Evolutionary conservation across 2,797 vertebrate genomes (phyloP).

Genomic region (Artibeus lituratus): DNA sequence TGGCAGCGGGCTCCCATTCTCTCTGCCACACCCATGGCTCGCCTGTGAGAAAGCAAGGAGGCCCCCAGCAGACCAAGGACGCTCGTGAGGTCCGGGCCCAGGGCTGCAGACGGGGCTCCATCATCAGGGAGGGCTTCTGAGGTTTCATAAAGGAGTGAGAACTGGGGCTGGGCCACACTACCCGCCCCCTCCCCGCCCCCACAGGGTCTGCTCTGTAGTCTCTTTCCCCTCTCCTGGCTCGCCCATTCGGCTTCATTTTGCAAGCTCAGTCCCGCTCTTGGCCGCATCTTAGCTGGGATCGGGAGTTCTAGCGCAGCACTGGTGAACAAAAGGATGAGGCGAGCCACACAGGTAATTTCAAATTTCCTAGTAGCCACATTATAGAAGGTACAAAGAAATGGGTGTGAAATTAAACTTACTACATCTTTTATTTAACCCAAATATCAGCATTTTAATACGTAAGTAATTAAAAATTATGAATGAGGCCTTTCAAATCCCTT

Average conservation of each 20-base stretch:
- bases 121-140: neutral
- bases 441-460: neutral
- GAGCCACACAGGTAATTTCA: neutral
- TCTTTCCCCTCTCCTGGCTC: neutral
- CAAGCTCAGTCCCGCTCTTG: neutral
- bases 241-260: neutral
- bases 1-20: neutral
- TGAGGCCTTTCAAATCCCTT: neutral
- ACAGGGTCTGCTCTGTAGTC: neutral
- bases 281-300: neutral
- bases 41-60: neutral
- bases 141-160: neutral
- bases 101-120: neutral
- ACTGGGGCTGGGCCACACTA: neutral
- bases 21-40: neutral
- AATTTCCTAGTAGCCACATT: neutral
- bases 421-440: neutral
- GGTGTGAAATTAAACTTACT: neutral
- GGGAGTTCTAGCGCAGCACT: neutral
- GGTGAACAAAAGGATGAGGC: rapidly evolving
- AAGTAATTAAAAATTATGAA: neutral
- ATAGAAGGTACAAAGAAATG: neutral
- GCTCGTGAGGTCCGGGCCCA: neutral
- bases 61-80: neutral
- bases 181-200: no score